A percentile compares a stretch with the other conserved stretches of the same genome.
These are phyloP conservation scores for Ommatoiulus sabulosus DNA, from an alignment of 2,888 invertebrate genomes.

Conservation along the genomic window DNA sequence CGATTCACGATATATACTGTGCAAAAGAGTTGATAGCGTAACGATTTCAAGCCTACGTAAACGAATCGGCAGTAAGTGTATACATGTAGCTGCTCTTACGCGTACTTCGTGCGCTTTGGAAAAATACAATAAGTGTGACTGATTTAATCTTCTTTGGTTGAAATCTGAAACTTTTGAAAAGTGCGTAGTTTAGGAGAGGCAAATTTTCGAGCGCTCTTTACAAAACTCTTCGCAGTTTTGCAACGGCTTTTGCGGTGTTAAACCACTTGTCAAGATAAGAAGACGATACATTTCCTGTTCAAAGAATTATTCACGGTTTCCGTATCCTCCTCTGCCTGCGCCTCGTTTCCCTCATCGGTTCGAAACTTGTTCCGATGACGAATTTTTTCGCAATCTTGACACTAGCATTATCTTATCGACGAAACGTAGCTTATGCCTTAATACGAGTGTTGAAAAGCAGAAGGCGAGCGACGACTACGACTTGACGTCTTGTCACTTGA, in stretches of 20 bases:
- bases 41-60: slow-evolving; percentile 9
- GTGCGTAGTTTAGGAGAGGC: slow-evolving; percentile 1
- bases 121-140: not conserved
- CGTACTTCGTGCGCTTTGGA: not conserved
- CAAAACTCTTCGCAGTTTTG: not conserved
- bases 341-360: not conserved
- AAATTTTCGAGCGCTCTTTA: not conserved
- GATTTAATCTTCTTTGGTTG: not conserved
- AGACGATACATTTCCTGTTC: slow-evolving; percentile 25
- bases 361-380: slow-evolving; percentile 11
- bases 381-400: slow-evolving; percentile 31
- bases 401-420: slow-evolving; percentile 40
- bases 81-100: not conserved
- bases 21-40: not conserved
- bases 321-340: not conserved
- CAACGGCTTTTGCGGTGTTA: slow-evolving; percentile 3
- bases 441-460: slow-evolving; percentile 28
- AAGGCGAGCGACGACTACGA: not conserved
- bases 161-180: slow-evolving; percentile 19
- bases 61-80: not conserved
- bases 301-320: slow-evolving; percentile 20
- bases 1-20: not conserved
- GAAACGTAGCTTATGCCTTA: slow-evolving; percentile 13
- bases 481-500: slow-evolving; percentile 31
- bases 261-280: slow-evolving; percentile 48